These are phyloP conservation scores for Cephus sareptanus DNA, from an alignment of 2,888 invertebrate genomes.

Conservation along the genomic window DNA sequence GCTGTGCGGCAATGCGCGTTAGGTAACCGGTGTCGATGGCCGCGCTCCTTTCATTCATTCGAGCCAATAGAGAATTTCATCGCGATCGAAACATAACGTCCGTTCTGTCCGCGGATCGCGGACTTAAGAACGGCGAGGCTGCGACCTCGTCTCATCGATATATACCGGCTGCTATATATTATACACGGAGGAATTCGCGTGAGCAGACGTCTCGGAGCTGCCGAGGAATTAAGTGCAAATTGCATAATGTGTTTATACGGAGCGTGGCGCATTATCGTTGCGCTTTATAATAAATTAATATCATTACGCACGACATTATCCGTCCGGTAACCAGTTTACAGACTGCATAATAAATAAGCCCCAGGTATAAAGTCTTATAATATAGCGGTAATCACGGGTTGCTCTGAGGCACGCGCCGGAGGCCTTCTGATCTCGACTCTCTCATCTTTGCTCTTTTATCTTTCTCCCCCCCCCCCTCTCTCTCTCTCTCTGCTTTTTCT, in stretches of 20 bases:
- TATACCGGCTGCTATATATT: not conserved
- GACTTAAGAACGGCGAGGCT: not conserved
- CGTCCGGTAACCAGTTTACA: conserved; percentile 27
- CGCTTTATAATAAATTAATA: conserved; percentile 29
- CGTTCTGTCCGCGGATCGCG: not conserved
- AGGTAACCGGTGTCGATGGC: not conserved
- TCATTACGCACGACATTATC: conserved; percentile 26
- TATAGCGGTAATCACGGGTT: conserved; percentile 30
- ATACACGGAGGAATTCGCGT: not conserved
- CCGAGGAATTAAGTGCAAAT: conserved; percentile 19
- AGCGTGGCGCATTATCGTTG: conserved; percentile 10
- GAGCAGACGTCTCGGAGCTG: not conserved
- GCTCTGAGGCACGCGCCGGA: conserved; percentile 27
- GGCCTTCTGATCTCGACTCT: not conserved
- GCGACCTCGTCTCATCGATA: not conserved
- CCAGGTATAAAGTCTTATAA: conserved; percentile 26
- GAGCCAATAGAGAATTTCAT: not conserved
- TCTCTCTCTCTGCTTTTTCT: not conserved
- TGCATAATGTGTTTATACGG: conserved; percentile 33
- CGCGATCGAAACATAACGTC: not conserved
- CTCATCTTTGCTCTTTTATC: not conserved
- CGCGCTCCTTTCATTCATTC: not conserved
- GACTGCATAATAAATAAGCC: conserved; percentile 28
- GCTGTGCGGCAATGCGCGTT: not conserved
- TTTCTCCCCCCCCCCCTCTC: not conserved